Percentiles rank a stretch among this genome's conserved stretches.
Evolutionary conservation across 92 coral and sea anemone species (phyloP).

Genomic region (Bergia sp.): DNA sequence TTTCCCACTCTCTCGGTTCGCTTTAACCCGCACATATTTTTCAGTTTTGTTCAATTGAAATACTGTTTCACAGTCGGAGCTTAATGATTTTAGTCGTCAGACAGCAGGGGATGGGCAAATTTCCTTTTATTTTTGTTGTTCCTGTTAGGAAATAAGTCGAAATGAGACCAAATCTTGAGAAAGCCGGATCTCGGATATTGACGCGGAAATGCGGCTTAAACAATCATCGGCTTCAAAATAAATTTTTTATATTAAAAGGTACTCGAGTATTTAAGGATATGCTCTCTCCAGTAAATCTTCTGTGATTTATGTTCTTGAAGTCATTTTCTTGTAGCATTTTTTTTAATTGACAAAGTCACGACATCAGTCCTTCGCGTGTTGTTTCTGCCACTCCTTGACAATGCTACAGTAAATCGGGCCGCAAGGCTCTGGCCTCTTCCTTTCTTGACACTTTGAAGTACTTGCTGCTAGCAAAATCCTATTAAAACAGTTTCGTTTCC

Average conservation of each 20-base stretch:
- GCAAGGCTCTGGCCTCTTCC: background rate
- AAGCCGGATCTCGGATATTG: background rate
- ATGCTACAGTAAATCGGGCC: background rate
- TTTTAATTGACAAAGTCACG: slow-evolving; percentile 13
- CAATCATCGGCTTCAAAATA: background rate
- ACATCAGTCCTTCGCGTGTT: background rate
- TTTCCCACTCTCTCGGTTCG: background rate
- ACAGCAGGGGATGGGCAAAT: slow-evolving; percentile 15
- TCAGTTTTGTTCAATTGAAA: background rate
- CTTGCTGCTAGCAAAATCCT: background rate
- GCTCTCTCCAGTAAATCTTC: background rate
- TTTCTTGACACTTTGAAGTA: background rate
- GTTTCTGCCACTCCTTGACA: background rate
- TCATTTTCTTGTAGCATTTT: background rate
- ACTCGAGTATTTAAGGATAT: slow-evolving; percentile 3
- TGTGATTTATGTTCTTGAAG: background rate
- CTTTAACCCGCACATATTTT: background rate
- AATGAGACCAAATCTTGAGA: slow-evolving; percentile 27
- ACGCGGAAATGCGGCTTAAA: background rate
- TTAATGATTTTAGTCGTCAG: background rate
- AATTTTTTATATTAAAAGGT: background rate
- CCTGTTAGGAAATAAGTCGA: background rate
- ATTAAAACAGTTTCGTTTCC: background rate
- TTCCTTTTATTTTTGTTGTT: background rate
- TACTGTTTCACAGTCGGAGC: background rate